These are phyloP conservation scores for Eurypyga helias DNA, from an alignment of 2,113 vertebrate species.

Conservation along the genomic window DNA sequence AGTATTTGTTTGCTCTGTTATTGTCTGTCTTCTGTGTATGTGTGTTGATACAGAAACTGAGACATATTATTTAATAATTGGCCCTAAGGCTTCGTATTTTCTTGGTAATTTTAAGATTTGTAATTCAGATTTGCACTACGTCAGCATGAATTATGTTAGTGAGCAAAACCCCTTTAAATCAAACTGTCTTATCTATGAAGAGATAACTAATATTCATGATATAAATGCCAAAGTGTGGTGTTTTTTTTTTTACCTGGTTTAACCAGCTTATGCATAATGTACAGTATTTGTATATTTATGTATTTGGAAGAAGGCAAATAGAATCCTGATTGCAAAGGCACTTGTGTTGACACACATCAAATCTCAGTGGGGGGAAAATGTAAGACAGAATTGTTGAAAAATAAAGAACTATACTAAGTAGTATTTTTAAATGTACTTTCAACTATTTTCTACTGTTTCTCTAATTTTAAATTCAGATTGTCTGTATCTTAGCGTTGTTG, in stretches of 20 bases:
- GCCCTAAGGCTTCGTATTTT: neutral
- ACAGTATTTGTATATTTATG: neutral
- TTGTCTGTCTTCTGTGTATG: neutral
- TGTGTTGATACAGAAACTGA: neutral
- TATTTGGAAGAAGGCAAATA: neutral
- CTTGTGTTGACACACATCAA: neutral
- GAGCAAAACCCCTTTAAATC: neutral
- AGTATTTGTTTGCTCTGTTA: conserved; percentile 12
- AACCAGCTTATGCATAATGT: neutral
- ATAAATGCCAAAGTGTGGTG: neutral
- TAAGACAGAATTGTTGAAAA: neutral
- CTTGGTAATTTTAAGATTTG: neutral
- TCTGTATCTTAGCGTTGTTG: neutral
- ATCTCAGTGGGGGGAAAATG: accelerated
- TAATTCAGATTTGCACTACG: conserved; percentile 10
- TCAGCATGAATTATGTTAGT: neutral
- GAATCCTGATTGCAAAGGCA: neutral
- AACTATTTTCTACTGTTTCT: neutral
- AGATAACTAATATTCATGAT: neutral
- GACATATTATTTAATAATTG: conserved; percentile 6
- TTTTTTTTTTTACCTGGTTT: neutral
- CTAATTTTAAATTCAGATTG: neutral
- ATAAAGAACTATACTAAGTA: neutral
- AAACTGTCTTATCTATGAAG: neutral
- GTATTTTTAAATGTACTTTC: neutral